phyloP scores from a whole-genome alignment of 2,888 invertebrate species.

The Perizoma flavofasciatum region DNA sequence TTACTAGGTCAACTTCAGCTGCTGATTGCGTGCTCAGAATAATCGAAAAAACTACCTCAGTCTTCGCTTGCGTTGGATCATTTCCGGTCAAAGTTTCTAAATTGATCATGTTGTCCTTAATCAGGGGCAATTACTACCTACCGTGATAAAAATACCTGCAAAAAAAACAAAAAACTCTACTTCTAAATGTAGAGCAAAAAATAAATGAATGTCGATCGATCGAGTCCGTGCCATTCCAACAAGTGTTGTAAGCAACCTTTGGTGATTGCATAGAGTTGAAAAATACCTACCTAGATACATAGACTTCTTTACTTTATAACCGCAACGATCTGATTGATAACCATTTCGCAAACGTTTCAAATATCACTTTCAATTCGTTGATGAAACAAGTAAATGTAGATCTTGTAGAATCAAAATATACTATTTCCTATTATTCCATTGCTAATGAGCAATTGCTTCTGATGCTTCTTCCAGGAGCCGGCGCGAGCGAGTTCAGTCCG shows the following conservation, averaged over 20 bases:
- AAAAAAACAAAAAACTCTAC: background rate
- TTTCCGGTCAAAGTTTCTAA: conserved; percentile 33
- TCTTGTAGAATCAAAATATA: too few relatives aligned
- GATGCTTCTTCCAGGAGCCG: background rate
- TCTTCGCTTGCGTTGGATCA: conserved; percentile 25
- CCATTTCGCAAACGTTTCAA: conserved; percentile 4
- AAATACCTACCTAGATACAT: conserved; percentile 5
- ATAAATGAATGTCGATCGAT: conserved; percentile 7
- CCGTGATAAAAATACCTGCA: background rate
- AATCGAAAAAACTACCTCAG: conserved; percentile 13
- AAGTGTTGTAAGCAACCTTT: conserved; percentile 15
- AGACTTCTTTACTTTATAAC: conserved; percentile 12
- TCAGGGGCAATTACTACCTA: background rate
- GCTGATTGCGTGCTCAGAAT: conserved; percentile 18
- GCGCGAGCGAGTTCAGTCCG: conserved; percentile 43
- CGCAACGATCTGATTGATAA: conserved; percentile 1
- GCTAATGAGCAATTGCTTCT: too few relatives aligned
- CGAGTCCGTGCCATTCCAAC: conserved; percentile 2
- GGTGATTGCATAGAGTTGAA: conserved; percentile 13
- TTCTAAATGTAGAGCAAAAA: conserved; percentile 2
- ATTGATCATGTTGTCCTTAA: conserved; percentile 7
- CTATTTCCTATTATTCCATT: too few relatives aligned
- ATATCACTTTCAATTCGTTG: background rate
- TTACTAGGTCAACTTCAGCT: background rate
- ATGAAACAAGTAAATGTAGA: too few relatives aligned